Conservation (phyloP, 2,797 vertebrate species). For the Rhabdophis nuchalis region DNA sequence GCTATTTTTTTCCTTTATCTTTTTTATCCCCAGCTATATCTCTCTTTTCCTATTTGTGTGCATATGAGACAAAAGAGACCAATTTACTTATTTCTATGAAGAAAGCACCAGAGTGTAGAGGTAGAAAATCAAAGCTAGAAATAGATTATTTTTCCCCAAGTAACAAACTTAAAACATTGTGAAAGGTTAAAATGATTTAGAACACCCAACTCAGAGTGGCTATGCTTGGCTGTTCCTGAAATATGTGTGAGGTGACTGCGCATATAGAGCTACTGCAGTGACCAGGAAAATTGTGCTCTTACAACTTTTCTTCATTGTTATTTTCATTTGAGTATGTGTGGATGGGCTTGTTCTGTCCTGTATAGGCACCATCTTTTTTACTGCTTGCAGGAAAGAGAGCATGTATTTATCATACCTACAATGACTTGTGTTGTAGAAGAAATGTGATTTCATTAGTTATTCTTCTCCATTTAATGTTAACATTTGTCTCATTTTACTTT, state of each 20-base stretch:
- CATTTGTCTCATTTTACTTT: not conserved
- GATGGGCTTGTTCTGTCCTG: constrained; percentile 19
- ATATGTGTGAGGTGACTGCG: constrained; percentile 59
- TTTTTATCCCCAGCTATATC: not conserved
- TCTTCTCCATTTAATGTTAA: not conserved
- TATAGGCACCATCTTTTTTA: not conserved
- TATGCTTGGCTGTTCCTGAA: constrained; percentile 58
- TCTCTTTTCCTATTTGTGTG: not conserved
- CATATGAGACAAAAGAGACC: not conserved
- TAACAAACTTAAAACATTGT: constrained; percentile 60
- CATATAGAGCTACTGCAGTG: constrained; percentile 14
- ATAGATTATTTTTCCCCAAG: constrained; percentile 34
- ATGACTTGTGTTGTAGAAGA: not conserved
- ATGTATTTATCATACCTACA: not conserved
- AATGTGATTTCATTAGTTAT: not conserved
- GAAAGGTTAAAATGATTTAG: constrained; percentile 68
- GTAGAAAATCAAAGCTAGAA: constrained; percentile 49
- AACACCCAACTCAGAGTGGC: constrained; percentile 43
- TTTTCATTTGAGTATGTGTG: constrained; percentile 11
- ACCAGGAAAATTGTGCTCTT: constrained; percentile 35
- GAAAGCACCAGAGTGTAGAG: constrained; percentile 35
- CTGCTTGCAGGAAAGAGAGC: not conserved
- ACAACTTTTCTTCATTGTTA: constrained; percentile 30
- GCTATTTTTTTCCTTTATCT: not conserved
- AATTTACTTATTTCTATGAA: not conserved